A percentile compares a stretch with the other conserved stretches of the same genome.
Evolutionary conservation across 2,797 vertebrate genomes (phyloP).

Genomic region (Acrossocheilus wenchowensis): DNA sequence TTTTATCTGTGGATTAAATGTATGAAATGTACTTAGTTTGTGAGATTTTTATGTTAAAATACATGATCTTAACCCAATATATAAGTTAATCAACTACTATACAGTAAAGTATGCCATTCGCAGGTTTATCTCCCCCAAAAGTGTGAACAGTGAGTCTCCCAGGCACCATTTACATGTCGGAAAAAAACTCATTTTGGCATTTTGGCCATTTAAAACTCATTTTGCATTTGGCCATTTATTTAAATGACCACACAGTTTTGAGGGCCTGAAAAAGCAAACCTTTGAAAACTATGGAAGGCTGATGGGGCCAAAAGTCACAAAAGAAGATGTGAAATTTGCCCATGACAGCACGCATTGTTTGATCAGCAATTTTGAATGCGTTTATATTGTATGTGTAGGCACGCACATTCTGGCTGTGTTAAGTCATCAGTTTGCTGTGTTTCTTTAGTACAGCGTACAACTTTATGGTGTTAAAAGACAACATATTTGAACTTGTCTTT

Average conservation of each 20-base stretch:
- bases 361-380: not conserved
- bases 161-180: too few relatives aligned
- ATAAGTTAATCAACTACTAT: not conserved
- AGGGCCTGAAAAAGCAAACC: not conserved
- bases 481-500: too few relatives aligned
- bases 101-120: not conserved
- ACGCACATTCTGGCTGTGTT: not conserved
- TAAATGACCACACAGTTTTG: not conserved
- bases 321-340: too few relatives aligned
- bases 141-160: not conserved
- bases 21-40: slow-evolving; percentile 1
- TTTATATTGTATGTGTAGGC: not conserved
- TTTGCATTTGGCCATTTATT: not conserved
- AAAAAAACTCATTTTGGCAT: too few relatives aligned
- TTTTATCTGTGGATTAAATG: slow-evolving; percentile 70
- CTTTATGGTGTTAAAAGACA: too few relatives aligned
- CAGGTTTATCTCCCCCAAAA: not conserved
- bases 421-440: too few relatives aligned
- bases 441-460: too few relatives aligned
- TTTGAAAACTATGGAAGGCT: not conserved
- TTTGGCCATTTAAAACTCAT: too few relatives aligned
- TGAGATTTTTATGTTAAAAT: not conserved
- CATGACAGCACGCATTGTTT: not conserved
- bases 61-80: not conserved
- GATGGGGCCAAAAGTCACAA: not conserved